A percentile compares a stretch with the other conserved stretches of the same genome.
These are phyloP conservation scores for Leucania comma DNA, from an alignment of 2,888 invertebrate species.

Conservation along the genomic window DNA sequence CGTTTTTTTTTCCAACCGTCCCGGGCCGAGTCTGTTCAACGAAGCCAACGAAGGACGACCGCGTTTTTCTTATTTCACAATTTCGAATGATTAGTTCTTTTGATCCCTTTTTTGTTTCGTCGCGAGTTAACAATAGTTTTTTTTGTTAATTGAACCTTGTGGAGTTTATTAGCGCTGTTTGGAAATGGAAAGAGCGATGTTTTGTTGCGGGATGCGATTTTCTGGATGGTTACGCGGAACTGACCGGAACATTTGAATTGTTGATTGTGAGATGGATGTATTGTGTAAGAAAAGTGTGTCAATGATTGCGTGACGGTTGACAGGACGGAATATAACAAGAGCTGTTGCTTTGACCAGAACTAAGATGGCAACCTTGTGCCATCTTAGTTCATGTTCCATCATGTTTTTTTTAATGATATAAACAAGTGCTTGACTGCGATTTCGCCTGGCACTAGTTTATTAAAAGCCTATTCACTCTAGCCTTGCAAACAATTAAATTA, in stretches of 20 bases:
- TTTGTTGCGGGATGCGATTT: constrained; percentile 36
- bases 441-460: too few relatives aligned
- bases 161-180: constrained; percentile 56
- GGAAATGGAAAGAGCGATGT: constrained; percentile 20
- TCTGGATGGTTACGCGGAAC: constrained; percentile 28
- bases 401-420: too few relatives aligned
- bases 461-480: too few relatives aligned
- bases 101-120: constrained; percentile 50
- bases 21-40: constrained; percentile 54
- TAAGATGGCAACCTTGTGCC: too few relatives aligned
- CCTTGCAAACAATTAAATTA: too few relatives aligned
- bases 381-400: too few relatives aligned
- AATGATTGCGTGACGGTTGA: too few relatives aligned
- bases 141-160: constrained; percentile 60
- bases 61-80: constrained; percentile 61
- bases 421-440: too few relatives aligned
- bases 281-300: too few relatives aligned
- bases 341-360: too few relatives aligned
- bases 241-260: constrained; percentile 13
- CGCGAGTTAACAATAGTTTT: constrained; percentile 52
- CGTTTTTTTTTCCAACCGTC: constrained; percentile 59
- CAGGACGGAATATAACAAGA: too few relatives aligned
- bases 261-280: too few relatives aligned
- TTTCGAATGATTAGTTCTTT: constrained; percentile 62
- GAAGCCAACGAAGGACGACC: constrained; percentile 62